Percentiles rank a stretch among this genome's conserved stretches.
phyloP scores from a whole-genome alignment of 2,797 vertebrate genomes.

The Huso huso region DNA sequence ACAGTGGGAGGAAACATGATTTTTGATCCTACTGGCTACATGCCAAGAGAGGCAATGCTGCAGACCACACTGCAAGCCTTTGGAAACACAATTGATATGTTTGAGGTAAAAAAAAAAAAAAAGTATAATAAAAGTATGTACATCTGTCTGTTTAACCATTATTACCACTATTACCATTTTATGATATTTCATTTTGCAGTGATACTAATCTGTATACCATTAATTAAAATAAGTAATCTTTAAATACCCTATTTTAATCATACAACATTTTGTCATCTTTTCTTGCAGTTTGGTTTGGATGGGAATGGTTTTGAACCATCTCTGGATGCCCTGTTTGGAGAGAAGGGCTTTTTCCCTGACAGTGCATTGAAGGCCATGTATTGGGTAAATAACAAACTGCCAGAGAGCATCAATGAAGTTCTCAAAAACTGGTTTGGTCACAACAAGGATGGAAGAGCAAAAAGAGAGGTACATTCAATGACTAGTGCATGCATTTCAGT shows the following conservation, averaged over 20 bases:
- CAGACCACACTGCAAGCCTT: slow-evolving; percentile 71
- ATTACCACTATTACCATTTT: neutral
- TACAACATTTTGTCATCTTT: neutral
- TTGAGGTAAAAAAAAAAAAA: slow-evolving; percentile 65
- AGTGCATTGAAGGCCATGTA: slow-evolving; percentile 70
- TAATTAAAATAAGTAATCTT: neutral
- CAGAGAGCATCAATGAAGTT: slow-evolving; percentile 55
- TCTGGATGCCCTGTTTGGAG: slow-evolving; percentile 78
- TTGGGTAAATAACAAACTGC: slow-evolving; percentile 65
- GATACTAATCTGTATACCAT: neutral
- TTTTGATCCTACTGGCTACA: slow-evolving; percentile 63
- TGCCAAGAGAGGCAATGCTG: slow-evolving; percentile 81
- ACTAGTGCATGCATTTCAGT: too few relatives aligned
- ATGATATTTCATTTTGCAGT: neutral
- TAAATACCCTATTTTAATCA: neutral
- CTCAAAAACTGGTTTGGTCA: slow-evolving; percentile 67
- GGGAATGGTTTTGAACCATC: slow-evolving; percentile 77
- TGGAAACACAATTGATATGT: slow-evolving; percentile 62
- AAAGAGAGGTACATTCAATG: slow-evolving; percentile 48
- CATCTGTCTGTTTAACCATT: too few relatives aligned
- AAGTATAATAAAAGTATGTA: too few relatives aligned
- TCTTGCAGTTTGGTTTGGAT: slow-evolving; percentile 66
- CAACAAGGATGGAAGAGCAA: slow-evolving; percentile 41
- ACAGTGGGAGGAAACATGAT: slow-evolving; percentile 71
- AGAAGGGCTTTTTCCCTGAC: slow-evolving; percentile 82